A percentile compares a stretch with the other conserved stretches of the same genome.
Conservation (phyloP, 2,113 vertebrate genomes). For the Dicerorhinus sumatrensis region DNA sequence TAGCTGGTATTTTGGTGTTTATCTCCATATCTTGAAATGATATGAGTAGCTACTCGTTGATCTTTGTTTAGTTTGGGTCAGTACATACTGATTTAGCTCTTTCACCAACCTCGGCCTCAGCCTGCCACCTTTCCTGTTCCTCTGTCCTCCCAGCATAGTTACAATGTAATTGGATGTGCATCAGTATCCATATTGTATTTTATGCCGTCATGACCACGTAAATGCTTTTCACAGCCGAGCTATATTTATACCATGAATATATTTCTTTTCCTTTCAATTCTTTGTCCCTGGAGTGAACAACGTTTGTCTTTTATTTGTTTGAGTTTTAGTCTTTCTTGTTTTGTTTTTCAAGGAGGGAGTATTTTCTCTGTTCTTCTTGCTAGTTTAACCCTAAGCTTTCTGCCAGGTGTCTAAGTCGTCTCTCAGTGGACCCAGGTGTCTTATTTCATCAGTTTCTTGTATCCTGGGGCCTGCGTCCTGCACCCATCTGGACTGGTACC, state of each 20-base stretch:
- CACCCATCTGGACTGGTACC: neutral
- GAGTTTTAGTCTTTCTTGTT: neutral
- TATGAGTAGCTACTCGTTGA: neutral
- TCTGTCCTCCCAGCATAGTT: too few relatives aligned
- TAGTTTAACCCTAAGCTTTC: neutral
- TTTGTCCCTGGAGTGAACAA: neutral
- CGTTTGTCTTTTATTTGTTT: neutral
- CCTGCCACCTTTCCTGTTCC: neutral
- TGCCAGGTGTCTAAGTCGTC: neutral
- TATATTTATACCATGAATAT: neutral
- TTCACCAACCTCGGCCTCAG: neutral
- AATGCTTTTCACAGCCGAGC: neutral
- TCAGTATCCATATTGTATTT: neutral
- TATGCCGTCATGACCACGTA: neutral
- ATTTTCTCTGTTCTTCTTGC: neutral
- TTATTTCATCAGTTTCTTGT: neutral
- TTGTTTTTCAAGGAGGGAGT: neutral
- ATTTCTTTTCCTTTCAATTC: neutral
- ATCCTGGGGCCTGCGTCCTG: neutral
- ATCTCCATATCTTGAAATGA: neutral
- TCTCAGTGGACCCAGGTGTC: neutral
- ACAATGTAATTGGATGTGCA: neutral
- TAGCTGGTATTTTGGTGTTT: neutral
- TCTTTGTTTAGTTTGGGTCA: neutral
- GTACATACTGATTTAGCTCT: neutral